Base-by-base conservation (phyloP, 2,888 invertebrate genomes). In the Theretra japonica region DNA sequence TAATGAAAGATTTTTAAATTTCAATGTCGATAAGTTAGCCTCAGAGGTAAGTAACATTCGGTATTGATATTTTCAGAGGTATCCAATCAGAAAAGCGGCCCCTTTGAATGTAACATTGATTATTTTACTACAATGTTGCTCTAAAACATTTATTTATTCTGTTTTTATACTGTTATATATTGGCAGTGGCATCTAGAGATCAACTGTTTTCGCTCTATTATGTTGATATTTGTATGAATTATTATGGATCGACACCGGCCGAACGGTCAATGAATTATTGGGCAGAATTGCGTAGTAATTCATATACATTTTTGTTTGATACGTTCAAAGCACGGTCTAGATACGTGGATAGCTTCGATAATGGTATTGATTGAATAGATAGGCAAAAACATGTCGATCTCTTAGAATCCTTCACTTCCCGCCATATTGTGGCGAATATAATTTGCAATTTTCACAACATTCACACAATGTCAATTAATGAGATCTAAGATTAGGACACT, bases 401-500 rank as follows among this genome's bases (percentile, higher is more conserved):
- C 53, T 79, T 81, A 71, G 62, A 2, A 15, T 15, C 65, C 23
- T 23, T 17, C 21, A 23, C 23, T 33, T n/a, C 23, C 33, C 41
- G 65, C 65, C 48, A 65, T 65, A 21, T 28, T 23, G 41, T 23
- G 41, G 65, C 65, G 62, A 62, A 21, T 86, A 86, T 83, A 86
- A 71, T 68, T n/a, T 62, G 21, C 33, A 33, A 62, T 33, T 48
- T 65, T 65, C 41, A 17, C 53, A n/a, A n/a, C 53, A 53, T 53
- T 53, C 53, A 48, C 21, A 65, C 65, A 62, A 62, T 41, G 41
- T 65, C 65, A 77, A 72, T 83, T 82, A 82, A 84, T 90, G 90
- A 90, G 90, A 90, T 90, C 90, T 88, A 87, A 81, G 6, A 82
- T 83, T 88, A 89, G 83, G 85, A 83, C 86, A 84, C 82, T 83